Conservation (phyloP, 2,888 invertebrate species). For the Melikaiella ostensackeni region DNA sequence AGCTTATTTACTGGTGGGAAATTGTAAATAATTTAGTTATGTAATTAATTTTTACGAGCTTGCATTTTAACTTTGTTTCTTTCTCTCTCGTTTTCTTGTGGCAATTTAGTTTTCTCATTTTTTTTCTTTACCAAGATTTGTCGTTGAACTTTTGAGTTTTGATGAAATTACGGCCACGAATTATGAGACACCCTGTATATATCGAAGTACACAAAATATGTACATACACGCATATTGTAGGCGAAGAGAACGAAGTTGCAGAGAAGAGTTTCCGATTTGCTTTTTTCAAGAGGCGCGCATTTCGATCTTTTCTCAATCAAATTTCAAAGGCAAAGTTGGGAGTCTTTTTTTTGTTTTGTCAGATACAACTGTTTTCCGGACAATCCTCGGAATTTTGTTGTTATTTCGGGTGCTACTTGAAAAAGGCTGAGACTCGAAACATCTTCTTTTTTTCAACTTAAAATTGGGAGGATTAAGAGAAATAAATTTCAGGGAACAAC, state of each 20-base stretch:
- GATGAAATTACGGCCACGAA: conserved; percentile 9
- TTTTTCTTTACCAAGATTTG: background rate
- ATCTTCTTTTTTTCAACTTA: background rate
- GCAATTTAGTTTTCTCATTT: background rate
- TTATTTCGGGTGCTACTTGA: background rate
- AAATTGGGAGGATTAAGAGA: background rate
- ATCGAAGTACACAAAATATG: conserved; percentile 27
- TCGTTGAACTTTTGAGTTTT: background rate
- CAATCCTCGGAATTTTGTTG: background rate
- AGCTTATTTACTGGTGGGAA: background rate
- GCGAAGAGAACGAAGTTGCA: conserved; percentile 18
- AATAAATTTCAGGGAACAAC: background rate
- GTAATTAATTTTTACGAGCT: conserved; percentile 23
- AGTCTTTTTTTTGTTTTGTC: background rate
- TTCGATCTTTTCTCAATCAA: conserved; percentile 2
- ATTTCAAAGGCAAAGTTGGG: background rate
- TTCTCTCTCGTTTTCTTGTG: background rate
- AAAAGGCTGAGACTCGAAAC: background rate
- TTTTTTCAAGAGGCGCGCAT: conserved; percentile 18
- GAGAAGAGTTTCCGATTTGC: conserved; percentile 30
- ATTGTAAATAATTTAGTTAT: conserved; percentile 31
- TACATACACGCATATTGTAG: conserved; percentile 29
- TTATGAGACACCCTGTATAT: conserved; percentile 36
- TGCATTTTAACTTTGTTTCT: conserved; percentile 22
- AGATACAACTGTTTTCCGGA: background rate